These are phyloP conservation scores for Chrysomallon squamiferum DNA, from an alignment of 1,140 invertebrate species.

Conservation along the genomic window DNA sequence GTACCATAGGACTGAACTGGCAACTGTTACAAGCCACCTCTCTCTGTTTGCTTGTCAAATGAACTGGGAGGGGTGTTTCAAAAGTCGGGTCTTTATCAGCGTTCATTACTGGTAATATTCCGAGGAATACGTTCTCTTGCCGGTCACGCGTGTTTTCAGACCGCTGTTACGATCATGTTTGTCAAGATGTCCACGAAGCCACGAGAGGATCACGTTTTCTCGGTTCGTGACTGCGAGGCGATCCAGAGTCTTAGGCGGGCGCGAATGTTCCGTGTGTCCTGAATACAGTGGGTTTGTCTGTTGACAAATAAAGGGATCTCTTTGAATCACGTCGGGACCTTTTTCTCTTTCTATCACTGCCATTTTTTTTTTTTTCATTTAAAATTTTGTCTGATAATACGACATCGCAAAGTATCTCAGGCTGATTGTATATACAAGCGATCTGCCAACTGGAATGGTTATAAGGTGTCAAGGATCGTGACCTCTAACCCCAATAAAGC, in stretches of 20 bases:
- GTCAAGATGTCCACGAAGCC: not conserved
- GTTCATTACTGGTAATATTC: conserved; percentile 4
- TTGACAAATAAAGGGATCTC: conserved; percentile 4
- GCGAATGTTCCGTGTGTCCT: not conserved
- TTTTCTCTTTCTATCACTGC: too few relatives aligned
- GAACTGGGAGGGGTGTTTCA: not conserved
- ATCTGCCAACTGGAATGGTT: too few relatives aligned
- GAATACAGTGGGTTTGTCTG: not conserved
- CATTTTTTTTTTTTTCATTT: too few relatives aligned
- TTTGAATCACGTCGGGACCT: too few relatives aligned
- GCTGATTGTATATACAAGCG: too few relatives aligned
- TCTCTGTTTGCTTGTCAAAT: not conserved
- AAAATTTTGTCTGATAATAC: too few relatives aligned
- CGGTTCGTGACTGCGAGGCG: not conserved
- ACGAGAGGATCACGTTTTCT: not conserved
- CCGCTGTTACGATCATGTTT: not conserved
- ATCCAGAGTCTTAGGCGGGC: not conserved
- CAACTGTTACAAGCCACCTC: conserved; percentile 5
- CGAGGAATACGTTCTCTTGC: not conserved
- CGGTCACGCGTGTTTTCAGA: not conserved
- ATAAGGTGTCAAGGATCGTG: too few relatives aligned
- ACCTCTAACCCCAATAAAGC: too few relatives aligned
- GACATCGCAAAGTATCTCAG: too few relatives aligned
- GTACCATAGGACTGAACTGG: too few relatives aligned
- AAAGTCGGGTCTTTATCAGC: conserved; percentile 6